Base-by-base conservation (phyloP, 2,888 invertebrate genomes). In the Pyralis farinalis region DNA sequence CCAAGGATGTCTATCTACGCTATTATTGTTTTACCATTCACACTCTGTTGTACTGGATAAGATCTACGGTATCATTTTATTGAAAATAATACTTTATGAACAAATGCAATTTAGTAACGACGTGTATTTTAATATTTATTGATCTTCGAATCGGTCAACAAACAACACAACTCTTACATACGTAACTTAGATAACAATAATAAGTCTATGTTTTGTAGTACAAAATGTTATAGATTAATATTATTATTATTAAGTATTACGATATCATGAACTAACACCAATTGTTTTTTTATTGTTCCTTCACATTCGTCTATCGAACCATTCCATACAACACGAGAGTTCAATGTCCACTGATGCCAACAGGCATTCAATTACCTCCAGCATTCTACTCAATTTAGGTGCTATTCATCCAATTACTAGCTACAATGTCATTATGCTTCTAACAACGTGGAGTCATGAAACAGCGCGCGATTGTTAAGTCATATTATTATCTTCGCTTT, bases 401-500 rank as follows among this genome's bases (percentile, higher is more conserved):
- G 31, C 34, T 39, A 35, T 47, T 38, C 42, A 36, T 27, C 36
- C 29, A 38, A 43, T 46, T 43, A 46, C 42, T 37, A 38, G 35
- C 37, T 40, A 43, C 40, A 33, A 36, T 12, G 31, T 27, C 36
- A 43, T 47, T 42, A 37, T 40, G 37, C 29, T 38, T n/a, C 36
- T 41, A 36, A 29, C 25, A 35, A 21, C 9, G 36, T 30, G 21
- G 9, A 10, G 10, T 11, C 29, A 62, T 62, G 53, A 56, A 52
- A 55, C 49, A 44, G 44, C 52, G 45, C 53, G 58, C 57, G 61
- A 57, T 60, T 57, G 62, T 65, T 59, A 55, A 62, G 62, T 57
- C 47, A 42, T 55, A 71, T 74, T 55, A 71, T 74, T 82, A 82
- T 81, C 79, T 74, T 47, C 45, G 47, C 47, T 54, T 63, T 63